These are phyloP conservation scores for Phrynocephalus guinanensis DNA, from an alignment of 2,797 vertebrate genomes.

Conservation along the genomic window DNA sequence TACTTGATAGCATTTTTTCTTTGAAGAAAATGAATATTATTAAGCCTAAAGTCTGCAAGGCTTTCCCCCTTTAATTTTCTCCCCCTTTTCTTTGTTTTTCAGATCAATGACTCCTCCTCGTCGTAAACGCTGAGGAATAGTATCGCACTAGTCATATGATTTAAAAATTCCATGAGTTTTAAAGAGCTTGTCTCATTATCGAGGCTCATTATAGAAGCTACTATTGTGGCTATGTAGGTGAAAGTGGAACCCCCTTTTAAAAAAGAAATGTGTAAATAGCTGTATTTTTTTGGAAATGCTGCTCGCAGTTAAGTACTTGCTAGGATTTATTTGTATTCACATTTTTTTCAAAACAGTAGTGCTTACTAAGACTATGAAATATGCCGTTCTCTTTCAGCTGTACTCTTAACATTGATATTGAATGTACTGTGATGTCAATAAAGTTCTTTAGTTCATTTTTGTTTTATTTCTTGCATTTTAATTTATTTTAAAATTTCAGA, in stretches of 20 bases:
- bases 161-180: conserved; percentile 99
- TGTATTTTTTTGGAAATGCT: conserved; percentile 90
- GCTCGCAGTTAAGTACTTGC: conserved; percentile 86
- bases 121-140: conserved; percentile 93
- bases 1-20: conserved; percentile 68
- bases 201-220: conserved; percentile 99
- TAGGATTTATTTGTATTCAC: conserved; percentile 90
- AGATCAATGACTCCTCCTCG: conserved; percentile 93
- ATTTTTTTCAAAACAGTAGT: conserved; percentile 86
- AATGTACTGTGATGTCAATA: conserved; percentile 88
- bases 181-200: conserved; percentile 99
- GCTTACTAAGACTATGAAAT: conserved; percentile 79
- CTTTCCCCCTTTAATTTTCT: conserved; percentile 76
- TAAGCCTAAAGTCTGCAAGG: conserved; percentile 75
- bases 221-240: conserved; percentile 96
- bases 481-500: conserved; percentile 78
- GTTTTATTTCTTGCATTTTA: conserved; percentile 83
- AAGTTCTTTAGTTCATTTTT: conserved; percentile 86
- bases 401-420: conserved; percentile 84
- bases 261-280: conserved; percentile 90
- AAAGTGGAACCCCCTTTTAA: conserved; percentile 82
- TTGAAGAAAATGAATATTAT: conserved; percentile 71
- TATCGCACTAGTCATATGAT: conserved; percentile 85
- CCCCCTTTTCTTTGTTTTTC: conserved; percentile 84
- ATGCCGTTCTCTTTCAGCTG: conserved; percentile 86